Evolutionary conservation across 2,113 vertebrate species (phyloP).

Genomic region (Rissa tridactyla): DNA sequence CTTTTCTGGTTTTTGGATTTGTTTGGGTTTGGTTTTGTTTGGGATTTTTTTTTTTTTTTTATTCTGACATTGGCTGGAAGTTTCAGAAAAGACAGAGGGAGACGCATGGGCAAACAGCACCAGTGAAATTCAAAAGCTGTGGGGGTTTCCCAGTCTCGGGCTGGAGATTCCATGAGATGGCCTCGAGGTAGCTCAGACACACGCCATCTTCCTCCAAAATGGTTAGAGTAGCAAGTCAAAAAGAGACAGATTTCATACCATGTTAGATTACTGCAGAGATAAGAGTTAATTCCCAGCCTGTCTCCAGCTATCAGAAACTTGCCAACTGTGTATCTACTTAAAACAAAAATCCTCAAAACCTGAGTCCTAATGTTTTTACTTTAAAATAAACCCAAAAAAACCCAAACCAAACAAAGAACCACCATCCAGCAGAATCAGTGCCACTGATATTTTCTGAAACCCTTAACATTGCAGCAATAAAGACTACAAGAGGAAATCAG

Average conservation of each 20-base stretch:
- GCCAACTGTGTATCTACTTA: not conserved
- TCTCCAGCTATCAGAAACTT: not conserved
- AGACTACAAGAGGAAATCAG: not conserved
- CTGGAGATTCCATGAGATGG: not conserved
- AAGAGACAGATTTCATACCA: not conserved
- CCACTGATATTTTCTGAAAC: not conserved
- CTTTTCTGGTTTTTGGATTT: not conserved
- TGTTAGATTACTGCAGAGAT: not conserved
- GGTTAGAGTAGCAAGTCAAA: not conserved
- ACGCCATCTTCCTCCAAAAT: not conserved
- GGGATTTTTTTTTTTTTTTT: not conserved
- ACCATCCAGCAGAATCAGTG: not conserved
- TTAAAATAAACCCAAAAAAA: not conserved
- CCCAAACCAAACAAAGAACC: not conserved
- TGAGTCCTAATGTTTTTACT: not conserved
- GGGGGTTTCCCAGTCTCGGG: not conserved
- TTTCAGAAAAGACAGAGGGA: not conserved
- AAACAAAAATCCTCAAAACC: not conserved
- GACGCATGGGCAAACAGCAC: not conserved
- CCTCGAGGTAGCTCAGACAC: not conserved
- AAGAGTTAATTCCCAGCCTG: not conserved
- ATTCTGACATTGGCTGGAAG: not conserved
- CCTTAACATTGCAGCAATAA: not conserved
- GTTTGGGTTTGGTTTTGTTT: not conserved
- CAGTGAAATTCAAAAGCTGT: not conserved